Conservation (phyloP, 1,140 invertebrate genomes). For the Lepidurus apus region DNA sequence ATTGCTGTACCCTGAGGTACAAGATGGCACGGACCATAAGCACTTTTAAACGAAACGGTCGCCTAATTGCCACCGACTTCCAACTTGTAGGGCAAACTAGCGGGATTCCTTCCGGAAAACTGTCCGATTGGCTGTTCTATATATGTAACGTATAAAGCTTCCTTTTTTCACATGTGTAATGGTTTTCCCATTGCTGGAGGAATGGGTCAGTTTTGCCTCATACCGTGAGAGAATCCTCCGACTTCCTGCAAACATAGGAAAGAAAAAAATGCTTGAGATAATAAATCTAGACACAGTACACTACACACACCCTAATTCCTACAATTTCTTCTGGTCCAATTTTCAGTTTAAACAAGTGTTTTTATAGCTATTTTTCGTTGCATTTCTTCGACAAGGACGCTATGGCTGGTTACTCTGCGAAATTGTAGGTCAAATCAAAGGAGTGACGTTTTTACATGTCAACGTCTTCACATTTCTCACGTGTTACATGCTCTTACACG, state of each 20-base stretch:
- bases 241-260: background rate
- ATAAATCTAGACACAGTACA: background rate
- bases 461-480: background rate
- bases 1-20: background rate
- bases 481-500: background rate
- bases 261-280: background rate
- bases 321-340: background rate
- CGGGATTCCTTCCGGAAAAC: slow-evolving; percentile 4
- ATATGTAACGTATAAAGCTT: background rate
- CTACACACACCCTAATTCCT: background rate
- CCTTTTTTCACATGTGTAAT: background rate
- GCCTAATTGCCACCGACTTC: background rate
- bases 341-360: background rate
- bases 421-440: background rate
- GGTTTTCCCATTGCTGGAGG: background rate
- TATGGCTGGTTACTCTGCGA: background rate
- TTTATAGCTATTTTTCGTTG: background rate
- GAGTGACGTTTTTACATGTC: background rate
- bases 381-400: background rate
- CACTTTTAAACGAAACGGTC: background rate
- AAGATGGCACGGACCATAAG: background rate
- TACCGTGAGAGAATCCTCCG: background rate
- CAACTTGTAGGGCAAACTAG: background rate
- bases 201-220: background rate
- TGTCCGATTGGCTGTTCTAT: background rate